Base-by-base conservation (phyloP, 2,888 invertebrate species). In the Ctena decussata region DNA sequence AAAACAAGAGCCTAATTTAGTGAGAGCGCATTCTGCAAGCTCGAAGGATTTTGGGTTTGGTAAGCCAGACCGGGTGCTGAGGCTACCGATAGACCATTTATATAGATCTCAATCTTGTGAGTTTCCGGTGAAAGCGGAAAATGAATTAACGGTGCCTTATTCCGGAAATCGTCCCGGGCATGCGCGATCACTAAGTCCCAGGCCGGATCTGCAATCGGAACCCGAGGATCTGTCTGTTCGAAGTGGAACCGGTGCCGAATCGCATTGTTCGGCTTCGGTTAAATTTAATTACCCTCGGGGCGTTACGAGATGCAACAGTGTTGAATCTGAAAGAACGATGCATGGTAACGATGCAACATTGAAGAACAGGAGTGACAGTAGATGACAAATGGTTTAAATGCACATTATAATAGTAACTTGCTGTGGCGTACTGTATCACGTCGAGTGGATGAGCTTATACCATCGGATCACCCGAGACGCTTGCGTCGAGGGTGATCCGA, bases 191-290 rank as follows among this genome's bases (percentile, higher is more conserved):
- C 44, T 46, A 1, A 81, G 83, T 71, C 83, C 83, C 11, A 49
- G 53, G 24, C 32, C 49, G 11, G 83, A 85, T 27, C 70, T 71
- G 1, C 92, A 92, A 41, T 80, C 85, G 0, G 92, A 93, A 72
- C 93, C 93, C 0, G 91, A 93, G 71, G 93, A 93, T 73, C 80
- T 93, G 1, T 92, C 93, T 0, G 76, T 91, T 60, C 90, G 87
- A 41, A 82, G 44, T 39, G 21, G 24, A 6, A 35, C 6, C 11
- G 3, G 15, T 8, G 27, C 15, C 5, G 57, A 57, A 18, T 27
- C 27, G 5, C 27, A 27, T 27, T 24, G 5, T 24, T 1, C 15
- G 27, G 57, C 8, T 6, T 5, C 27, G 15, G 57, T 8, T 27
- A 6, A 18, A 1, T 8, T 2, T 8, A 2, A 6, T 6, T 57